These are phyloP conservation scores for Cryptomyrus ogoouensis DNA, from an alignment of 2,113 vertebrate genomes.

Conservation along the genomic window DNA sequence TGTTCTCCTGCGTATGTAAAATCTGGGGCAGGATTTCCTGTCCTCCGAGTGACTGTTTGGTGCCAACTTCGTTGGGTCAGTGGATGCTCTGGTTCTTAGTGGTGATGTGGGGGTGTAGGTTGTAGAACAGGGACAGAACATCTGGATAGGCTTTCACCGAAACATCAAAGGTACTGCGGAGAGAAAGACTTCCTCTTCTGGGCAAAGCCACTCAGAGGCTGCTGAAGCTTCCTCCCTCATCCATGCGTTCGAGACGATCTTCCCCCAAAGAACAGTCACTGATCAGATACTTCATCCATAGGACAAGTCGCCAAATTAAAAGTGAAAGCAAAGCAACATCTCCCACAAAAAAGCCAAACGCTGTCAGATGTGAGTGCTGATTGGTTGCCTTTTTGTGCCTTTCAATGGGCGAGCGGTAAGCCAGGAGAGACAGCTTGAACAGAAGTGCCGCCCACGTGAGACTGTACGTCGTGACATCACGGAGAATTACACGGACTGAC, in stretches of 20 bases:
- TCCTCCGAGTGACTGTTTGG: neutral
- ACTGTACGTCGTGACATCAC: neutral
- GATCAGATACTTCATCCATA: constrained; percentile 35
- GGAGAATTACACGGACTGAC: neutral
- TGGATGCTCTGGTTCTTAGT: neutral
- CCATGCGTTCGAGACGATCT: neutral
- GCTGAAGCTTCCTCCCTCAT: neutral
- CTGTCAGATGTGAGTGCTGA: constrained; percentile 55
- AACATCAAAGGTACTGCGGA: neutral
- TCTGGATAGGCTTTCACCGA: neutral
- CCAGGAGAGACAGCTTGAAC: constrained; percentile 4
- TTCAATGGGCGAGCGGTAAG: neutral
- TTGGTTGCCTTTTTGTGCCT: constrained; percentile 53
- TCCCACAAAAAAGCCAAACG: constrained; percentile 50
- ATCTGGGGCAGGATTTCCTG: neutral
- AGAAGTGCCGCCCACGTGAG: neutral
- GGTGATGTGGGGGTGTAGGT: neutral
- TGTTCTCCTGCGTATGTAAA: neutral
- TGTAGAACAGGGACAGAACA: neutral
- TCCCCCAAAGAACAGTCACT: neutral
- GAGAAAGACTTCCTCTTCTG: neutral
- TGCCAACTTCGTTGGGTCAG: neutral
- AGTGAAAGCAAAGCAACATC: constrained; percentile 36
- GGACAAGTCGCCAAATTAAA: constrained; percentile 18
- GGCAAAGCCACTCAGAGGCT: neutral